Evolutionary conservation across 2,888 invertebrate genomes (phyloP), one percentile per base, ranked within the genome.

Genomic region (Tenthredo livida): DNA sequence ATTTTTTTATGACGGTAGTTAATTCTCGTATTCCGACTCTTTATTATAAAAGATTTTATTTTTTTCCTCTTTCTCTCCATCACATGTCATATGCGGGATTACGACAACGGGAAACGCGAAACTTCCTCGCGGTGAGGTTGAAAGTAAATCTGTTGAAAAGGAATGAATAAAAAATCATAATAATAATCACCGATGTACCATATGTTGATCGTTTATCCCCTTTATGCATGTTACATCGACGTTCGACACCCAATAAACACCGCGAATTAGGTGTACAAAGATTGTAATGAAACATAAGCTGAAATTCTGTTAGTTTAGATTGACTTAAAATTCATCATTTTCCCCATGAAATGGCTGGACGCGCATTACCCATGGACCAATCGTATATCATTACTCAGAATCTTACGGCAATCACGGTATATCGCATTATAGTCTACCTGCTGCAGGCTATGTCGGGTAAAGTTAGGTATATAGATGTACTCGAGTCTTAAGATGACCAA

Each of bases 401-500:
- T 77, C 50, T 77, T 77, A 61, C 61, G 15, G 80, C 58, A 80
- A 80, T 80, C 80, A 58, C 61, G 21, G 29, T 37, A 40, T 40
- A 61, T 61, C 77, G 80, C 37, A 61, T 61, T 61, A 40, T 80
- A 61, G 50, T 61, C 80, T 61, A 80, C 80, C 80, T 77, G 50
- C 77, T 77, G 54, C 50, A 77, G 77, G 50, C 50, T 50, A 25
- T 29, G 0, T 77, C 25, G n/a, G 47, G 37, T 37, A 37, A 50
- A 21, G 37, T 21, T 61, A 77, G 29, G 40, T 61, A 80, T 58
- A 40, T 80, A 80, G 80, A 37, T 80, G 61, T 77, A 77, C 77
- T 77, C 29, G 33, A 80, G 21, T 80, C 80, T 47, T 50, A 67
- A 83, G 83, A 83, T 83, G 83, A 83, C 83, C 83, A 83, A 67